These are phyloP conservation scores for Plebejus melissa DNA, from an alignment of 2,888 invertebrate genomes.

Conservation along the genomic window DNA sequence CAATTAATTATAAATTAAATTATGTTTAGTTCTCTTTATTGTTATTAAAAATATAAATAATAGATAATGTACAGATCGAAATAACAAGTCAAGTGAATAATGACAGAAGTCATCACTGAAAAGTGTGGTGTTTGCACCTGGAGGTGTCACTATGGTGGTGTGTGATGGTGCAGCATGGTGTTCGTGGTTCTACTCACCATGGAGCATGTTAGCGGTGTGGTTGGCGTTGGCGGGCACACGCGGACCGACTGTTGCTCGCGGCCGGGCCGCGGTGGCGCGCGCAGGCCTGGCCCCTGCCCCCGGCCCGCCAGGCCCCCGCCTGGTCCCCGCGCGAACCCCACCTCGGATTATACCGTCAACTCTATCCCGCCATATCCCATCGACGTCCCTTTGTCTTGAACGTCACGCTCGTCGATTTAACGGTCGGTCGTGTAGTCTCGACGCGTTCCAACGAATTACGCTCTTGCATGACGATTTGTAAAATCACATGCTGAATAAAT, in stretches of 20 bases:
- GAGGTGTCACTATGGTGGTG: constrained; percentile 39
- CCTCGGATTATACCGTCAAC: constrained; percentile 43
- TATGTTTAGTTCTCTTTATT: background rate
- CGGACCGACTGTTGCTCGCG: constrained; percentile 75
- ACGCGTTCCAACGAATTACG: constrained; percentile 1
- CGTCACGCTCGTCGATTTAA: constrained; percentile 24
- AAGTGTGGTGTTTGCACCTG: constrained; percentile 41
- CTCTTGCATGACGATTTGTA: background rate
- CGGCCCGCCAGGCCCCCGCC: constrained; percentile 41
- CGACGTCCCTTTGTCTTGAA: constrained; percentile 55
- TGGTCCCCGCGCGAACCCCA: constrained; percentile 32
- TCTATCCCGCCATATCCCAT: constrained; percentile 42
- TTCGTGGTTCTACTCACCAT: constrained; percentile 56
- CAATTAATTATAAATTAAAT: background rate
- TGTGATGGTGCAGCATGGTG: constrained; percentile 40
- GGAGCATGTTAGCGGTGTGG: constrained; percentile 61
- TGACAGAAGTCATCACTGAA: constrained; percentile 59
- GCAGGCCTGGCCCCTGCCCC: constrained; percentile 48
- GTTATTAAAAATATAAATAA: background rate
- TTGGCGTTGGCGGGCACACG: constrained; percentile 60
- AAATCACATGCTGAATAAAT: background rate
- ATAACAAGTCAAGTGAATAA: constrained; percentile 63
- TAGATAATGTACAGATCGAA: background rate
- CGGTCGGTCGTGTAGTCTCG: background rate
- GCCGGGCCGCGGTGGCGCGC: constrained; percentile 65